Conservation (phyloP, 2,888 invertebrate genomes). For the Lepidochitona cinerea region DNA sequence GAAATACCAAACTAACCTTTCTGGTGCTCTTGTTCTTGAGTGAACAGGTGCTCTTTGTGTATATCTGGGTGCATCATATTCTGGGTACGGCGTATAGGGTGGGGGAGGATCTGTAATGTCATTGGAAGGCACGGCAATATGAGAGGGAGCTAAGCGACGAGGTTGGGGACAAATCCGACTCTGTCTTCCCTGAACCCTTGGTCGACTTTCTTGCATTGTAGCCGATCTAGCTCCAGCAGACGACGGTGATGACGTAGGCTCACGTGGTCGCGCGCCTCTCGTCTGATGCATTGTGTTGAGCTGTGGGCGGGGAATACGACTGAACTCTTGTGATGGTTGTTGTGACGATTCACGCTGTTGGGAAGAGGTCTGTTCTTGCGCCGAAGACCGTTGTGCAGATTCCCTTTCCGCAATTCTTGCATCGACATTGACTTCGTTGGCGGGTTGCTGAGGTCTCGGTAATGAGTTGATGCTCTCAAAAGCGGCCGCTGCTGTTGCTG, state of each 20-base stretch:
- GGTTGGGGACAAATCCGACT: not conserved
- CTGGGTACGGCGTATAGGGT: not conserved
- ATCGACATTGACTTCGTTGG: too few species aligned
- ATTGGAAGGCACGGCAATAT: not conserved
- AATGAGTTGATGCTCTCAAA: not conserved
- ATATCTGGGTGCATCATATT: not conserved
- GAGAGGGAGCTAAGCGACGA: not conserved
- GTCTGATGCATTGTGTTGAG: not conserved
- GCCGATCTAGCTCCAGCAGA: not conserved
- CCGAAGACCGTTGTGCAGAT: not conserved
- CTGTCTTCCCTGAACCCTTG: not conserved
- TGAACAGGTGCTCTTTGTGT: too few species aligned
- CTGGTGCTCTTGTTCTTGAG: not conserved
- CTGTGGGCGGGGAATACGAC: not conserved
- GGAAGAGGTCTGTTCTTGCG: not conserved
- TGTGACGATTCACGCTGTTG: not conserved
- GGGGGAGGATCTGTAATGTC: not conserved
- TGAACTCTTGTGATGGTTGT: not conserved
- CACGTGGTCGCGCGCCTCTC: not conserved
- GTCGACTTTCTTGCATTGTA: not conserved
- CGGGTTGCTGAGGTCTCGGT: not conserved
- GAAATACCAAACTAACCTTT: not conserved
- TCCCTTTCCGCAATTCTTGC: not conserved
- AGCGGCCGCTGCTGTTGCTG: not conserved
- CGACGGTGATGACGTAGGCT: not conserved